These are phyloP conservation scores for Melanotaenia boesemani DNA, from an alignment of 2,797 vertebrate species.

Conservation along the genomic window DNA sequence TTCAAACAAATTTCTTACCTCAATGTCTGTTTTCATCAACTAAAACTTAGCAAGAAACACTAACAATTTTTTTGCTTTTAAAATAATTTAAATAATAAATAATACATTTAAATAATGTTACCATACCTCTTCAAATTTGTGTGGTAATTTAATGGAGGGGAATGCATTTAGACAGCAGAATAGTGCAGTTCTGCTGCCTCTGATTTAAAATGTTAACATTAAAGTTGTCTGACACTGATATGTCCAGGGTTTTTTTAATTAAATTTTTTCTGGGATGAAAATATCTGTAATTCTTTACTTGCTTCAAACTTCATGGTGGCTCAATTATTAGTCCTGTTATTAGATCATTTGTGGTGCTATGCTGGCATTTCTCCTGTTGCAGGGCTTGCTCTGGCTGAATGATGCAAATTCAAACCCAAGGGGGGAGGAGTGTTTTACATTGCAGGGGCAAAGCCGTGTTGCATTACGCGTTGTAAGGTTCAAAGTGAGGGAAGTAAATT, in stretches of 20 bases:
- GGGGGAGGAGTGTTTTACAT: slow-evolving; percentile 33
- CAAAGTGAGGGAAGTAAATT: slow-evolving; percentile 49
- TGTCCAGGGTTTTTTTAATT: neutral
- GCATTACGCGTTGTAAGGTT: slow-evolving; percentile 40
- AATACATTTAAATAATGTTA: too few species aligned
- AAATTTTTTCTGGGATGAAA: neutral
- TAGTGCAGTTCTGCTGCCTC: too few species aligned
- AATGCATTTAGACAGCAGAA: too few species aligned
- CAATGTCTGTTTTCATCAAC: neutral
- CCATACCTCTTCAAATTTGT: too few species aligned
- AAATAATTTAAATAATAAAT: too few species aligned
- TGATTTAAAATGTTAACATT: neutral
- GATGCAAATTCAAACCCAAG: slow-evolving; percentile 42
- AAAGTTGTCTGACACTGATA: neutral
- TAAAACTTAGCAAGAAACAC: neutral
- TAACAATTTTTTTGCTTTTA: neutral
- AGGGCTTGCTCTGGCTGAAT: slow-evolving; percentile 20
- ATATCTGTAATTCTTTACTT: neutral
- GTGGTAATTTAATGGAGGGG: too few species aligned
- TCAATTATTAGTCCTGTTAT: neutral
- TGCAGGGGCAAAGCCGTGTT: slow-evolving; percentile 13
- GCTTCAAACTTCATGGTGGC: neutral
- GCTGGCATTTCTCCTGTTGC: slow-evolving; percentile 6
- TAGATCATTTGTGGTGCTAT: slow-evolving; percentile 21
- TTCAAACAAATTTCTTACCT: too few species aligned